Conservation (phyloP, 2,888 invertebrate genomes). For the Phytoseiulus persimilis region DNA sequence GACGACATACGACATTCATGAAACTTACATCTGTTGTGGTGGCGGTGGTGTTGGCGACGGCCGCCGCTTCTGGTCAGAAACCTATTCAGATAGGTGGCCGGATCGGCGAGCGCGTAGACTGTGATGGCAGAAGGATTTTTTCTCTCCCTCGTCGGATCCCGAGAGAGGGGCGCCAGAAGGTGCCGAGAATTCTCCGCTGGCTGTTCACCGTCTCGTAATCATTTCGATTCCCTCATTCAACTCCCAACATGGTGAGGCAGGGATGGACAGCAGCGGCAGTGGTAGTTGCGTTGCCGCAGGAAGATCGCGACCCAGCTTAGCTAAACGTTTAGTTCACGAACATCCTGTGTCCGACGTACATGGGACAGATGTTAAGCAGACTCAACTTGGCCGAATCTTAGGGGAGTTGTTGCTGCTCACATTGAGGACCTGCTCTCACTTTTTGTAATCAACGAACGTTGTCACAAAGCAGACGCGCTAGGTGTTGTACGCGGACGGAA, state of each 20-base stretch:
- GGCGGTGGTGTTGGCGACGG: not conserved
- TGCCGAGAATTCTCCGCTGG: not conserved
- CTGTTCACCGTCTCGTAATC: not conserved
- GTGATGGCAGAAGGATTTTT: not conserved
- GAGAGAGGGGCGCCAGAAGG: not conserved
- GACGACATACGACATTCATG: not conserved
- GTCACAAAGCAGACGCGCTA: not conserved
- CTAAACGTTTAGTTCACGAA: not conserved
- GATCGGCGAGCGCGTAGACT: not conserved
- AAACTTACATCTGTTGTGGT: not conserved
- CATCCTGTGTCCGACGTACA: not conserved
- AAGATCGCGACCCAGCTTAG: not conserved
- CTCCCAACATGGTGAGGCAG: not conserved
- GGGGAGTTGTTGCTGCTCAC: not conserved
- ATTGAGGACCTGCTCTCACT: not conserved
- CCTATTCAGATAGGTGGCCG: not conserved
- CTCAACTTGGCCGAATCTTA: not conserved
- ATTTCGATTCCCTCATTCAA: not conserved
- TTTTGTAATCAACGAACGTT: not conserved
- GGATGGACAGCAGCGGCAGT: not conserved
- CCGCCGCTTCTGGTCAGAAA: not conserved
- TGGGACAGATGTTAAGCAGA: not conserved
- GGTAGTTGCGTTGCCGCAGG: not conserved
- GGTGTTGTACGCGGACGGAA: not conserved
- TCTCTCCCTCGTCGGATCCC: not conserved